Conservation (phyloP, 2,888 invertebrate genomes). For the Congeria kusceri region DNA sequence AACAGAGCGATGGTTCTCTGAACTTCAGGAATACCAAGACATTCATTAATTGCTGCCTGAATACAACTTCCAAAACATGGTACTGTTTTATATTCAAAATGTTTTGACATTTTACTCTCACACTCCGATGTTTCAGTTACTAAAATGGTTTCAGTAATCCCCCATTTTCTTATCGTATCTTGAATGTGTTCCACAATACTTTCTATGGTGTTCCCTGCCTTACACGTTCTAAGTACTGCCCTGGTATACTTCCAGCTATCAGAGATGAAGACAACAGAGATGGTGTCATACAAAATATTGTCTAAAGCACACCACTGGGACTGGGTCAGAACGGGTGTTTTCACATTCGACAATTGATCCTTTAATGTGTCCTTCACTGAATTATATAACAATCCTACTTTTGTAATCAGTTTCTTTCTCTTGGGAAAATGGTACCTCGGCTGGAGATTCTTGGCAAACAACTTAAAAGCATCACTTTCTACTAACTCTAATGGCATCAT, state of each 20-base stretch:
- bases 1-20: not conserved
- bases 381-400: conserved; percentile 50
- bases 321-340: conserved; percentile 44
- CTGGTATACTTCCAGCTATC: conserved; percentile 42
- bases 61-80: conserved; percentile 55
- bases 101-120: conserved; percentile 27
- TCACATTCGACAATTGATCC: conserved; percentile 23
- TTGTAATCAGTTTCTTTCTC: conserved; percentile 52
- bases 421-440: conserved; percentile 62
- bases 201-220: conserved; percentile 9
- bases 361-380: conserved; percentile 35
- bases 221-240: conserved; percentile 33
- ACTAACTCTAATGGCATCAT: conserved; percentile 55
- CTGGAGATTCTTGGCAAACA: conserved; percentile 53
- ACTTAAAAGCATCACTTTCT: conserved; percentile 57
- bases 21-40: conserved; percentile 30
- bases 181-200: conserved; percentile 30
- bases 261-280: conserved; percentile 39
- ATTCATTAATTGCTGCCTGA: conserved; percentile 30
- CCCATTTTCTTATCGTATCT: conserved; percentile 47
- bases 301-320: conserved; percentile 19
- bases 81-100: conserved; percentile 40
- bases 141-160: conserved; percentile 26
- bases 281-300: conserved; percentile 29
- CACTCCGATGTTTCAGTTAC: conserved; percentile 26